Evolutionary conservation across 2,888 invertebrate genomes (phyloP), one percentile per base, ranked within the genome.

Genomic region (Rhorus exstirpatorius): DNA sequence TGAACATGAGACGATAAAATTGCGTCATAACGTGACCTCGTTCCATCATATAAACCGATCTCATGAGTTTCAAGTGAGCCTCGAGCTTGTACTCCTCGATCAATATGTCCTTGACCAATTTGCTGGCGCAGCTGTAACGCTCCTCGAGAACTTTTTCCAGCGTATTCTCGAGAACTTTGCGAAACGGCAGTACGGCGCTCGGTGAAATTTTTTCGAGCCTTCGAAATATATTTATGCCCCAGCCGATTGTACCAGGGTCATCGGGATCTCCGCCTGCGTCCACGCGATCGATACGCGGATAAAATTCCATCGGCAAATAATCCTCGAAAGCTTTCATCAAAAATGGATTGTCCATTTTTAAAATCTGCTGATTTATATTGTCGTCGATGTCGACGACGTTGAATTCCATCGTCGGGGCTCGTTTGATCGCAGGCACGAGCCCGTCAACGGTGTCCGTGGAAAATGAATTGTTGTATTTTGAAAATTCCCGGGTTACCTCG

Each of bases 1-100:
- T 87, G 86, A 94, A 95, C 51, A 94, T 88, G 31, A 92, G 90
- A 6, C 91, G 92, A 86, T 94, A 94, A 85, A 94, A 94, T 49
- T 93, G 93, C 68, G 93, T 93, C 93, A 94, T 93, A 14, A 94
- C 84, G 86, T 94, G 94, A 58, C 94, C 94, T 1, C 93, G 93
- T 87, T 94, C 94, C 91, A 95, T 92, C 83, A 95, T 92, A 55
- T 94, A 92, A 17, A 94, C 93, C 44, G 93, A 93, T 35, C 94
- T 92, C 88, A 95, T 93, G 65, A 94, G 92, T 46, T 92, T 92
- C 44, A 94, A 88, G 85, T 94, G 94, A 6, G 90, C 91, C 46
- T 92, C 91, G 4, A 94, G 87, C 80, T 92, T 90, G 84, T 94
- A 93, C 63, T 94, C 94, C 3, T 93, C 88, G 3, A 92, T 90